phyloP scores from a whole-genome alignment of 2,888 invertebrate species.

The Xestia c-nigrum region DNA sequence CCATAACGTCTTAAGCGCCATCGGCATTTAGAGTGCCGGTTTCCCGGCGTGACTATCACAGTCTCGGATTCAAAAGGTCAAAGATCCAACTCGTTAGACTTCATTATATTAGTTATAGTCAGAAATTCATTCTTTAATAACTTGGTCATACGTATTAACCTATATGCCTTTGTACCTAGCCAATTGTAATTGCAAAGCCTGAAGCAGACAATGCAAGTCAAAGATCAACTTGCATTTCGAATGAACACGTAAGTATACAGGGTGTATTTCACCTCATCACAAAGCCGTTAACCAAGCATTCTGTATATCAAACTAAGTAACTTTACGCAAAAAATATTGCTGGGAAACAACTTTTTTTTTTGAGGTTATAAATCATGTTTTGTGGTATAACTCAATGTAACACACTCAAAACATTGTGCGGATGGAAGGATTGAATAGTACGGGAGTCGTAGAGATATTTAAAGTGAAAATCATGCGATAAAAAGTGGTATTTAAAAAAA shows the following conservation, averaged over 20 bases:
- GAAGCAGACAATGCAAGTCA: constrained; percentile 2
- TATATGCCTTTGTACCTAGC: background rate
- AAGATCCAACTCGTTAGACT: constrained; percentile 6
- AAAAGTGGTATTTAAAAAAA: no score
- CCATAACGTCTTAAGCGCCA: constrained; percentile 3
- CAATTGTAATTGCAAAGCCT: background rate
- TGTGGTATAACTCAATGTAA: no score
- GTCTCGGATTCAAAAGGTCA: constrained; percentile 26
- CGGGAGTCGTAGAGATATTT: no score
- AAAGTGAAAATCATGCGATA: no score
- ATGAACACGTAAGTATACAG: background rate
- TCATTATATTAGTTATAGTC: background rate
- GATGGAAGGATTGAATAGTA: no score
- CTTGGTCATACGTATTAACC: background rate
- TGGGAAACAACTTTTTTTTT: no score
- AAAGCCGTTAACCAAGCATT: no score
- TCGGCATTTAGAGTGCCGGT: constrained; percentile 8
- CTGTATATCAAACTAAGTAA: no score
- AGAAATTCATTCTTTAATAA: background rate
- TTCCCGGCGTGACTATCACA: background rate
- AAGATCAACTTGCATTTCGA: background rate
- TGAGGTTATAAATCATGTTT: no score
- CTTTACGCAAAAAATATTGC: no score
- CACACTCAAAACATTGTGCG: no score
- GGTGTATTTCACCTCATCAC: no score